These are phyloP conservation scores for Stichopus horrens DNA, from an alignment of 53 echinoderm and acorn worm genomes.

Conservation along the genomic window DNA sequence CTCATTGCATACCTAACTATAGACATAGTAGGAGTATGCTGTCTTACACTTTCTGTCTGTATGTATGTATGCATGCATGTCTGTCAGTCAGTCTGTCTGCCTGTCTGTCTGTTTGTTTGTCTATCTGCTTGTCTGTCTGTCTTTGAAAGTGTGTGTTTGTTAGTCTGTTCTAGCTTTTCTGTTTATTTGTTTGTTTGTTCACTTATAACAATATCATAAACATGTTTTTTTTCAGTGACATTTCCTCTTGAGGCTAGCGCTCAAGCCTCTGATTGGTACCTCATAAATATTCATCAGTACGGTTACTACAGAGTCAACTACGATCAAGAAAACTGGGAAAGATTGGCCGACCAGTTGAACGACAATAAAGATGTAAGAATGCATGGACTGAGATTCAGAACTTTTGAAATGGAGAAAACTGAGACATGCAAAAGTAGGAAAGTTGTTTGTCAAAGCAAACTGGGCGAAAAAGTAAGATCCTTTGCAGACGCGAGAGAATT, in stretches of 20 bases:
- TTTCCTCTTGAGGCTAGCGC: neutral
- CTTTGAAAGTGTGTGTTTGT: too few relatives aligned
- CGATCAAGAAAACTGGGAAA: constrained; percentile 77
- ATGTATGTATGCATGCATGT: too few relatives aligned
- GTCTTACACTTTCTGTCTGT: too few relatives aligned
- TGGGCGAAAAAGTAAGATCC: too few relatives aligned
- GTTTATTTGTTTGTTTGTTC: neutral
- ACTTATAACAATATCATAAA: neutral
- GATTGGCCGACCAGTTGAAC: constrained; percentile 61
- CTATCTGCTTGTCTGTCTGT: neutral
- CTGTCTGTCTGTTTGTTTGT: neutral
- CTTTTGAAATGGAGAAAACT: too few relatives aligned
- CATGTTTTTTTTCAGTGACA: neutral
- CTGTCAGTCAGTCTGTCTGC: neutral
- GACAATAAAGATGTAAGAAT: constrained; percentile 58
- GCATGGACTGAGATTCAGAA: neutral
- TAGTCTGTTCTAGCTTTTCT: neutral
- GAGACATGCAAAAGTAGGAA: too few relatives aligned
- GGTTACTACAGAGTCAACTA: constrained; percentile 92
- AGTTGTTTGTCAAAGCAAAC: too few relatives aligned
- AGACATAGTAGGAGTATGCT: too few relatives aligned
- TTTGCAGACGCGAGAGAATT: too few relatives aligned
- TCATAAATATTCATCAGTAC: constrained; percentile 67
- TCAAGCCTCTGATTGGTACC: constrained; percentile 65
- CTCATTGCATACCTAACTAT: too few relatives aligned